Percentiles rank a stretch among this genome's conserved stretches.
Evolutionary conservation across 2,113 vertebrate species (phyloP).

Genomic region (Pollachius pollachius): DNA sequence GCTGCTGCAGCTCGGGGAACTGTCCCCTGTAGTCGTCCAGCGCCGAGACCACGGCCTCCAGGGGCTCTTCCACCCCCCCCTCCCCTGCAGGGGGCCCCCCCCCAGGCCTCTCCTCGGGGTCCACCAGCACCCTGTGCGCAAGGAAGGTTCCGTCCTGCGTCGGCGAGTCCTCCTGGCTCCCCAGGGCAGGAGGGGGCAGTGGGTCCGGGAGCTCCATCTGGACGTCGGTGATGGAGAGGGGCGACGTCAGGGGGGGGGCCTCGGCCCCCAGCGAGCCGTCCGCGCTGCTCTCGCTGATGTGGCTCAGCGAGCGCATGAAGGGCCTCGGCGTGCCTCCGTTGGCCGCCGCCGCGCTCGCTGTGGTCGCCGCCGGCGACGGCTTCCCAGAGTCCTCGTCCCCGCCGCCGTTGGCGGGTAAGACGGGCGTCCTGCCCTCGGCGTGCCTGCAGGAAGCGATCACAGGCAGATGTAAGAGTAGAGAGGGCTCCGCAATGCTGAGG

Average conservation of each 20-base stretch:
- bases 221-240: constrained; percentile 49
- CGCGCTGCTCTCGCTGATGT: constrained; percentile 89
- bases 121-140: constrained; percentile 41
- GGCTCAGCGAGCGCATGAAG: constrained; percentile 88
- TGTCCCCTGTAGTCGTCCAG: constrained; percentile 94
- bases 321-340: constrained; percentile 68
- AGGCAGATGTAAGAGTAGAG: too few species aligned
- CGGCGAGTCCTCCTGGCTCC: not conserved
- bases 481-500: not conserved
- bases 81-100: constrained; percentile 14
- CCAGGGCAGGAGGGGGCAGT: not conserved
- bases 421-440: not conserved
- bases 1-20: constrained; percentile 88
- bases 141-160: constrained; percentile 36
- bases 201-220: constrained; percentile 34
- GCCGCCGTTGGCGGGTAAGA: not conserved
- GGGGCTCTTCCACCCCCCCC: constrained; percentile 78
- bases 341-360: constrained; percentile 37
- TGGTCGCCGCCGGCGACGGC: constrained; percentile 6
- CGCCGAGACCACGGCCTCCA: constrained; percentile 78
- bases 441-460: constrained; percentile 37
- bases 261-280: constrained; percentile 67
- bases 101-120: constrained; percentile 41
- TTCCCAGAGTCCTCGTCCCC: constrained; percentile 31
- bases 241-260: constrained; percentile 30